Base-by-base conservation (phyloP, 2,113 vertebrate genomes). In the Phrynosoma platyrhinos region DNA sequence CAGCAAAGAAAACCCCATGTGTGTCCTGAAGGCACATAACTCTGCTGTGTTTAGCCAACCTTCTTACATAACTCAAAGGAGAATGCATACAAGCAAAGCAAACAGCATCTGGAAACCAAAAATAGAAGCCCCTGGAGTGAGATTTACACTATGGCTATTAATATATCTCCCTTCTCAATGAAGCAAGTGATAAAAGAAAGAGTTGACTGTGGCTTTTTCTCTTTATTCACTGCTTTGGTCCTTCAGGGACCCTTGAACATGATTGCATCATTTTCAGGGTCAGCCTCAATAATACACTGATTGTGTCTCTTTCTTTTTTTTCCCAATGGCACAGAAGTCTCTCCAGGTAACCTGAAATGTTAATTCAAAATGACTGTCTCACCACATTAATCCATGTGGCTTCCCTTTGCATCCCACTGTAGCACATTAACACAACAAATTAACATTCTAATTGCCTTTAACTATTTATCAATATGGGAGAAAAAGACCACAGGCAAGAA, bases 401-500 rank as follows among this genome's bases (percentile, higher is more conserved):
- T 91, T 91, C 89, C 68, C 79, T 91, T 32, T 91, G 85, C 94
- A 94, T 93, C 93, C 95, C 88, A 96, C 97, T 94, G 96, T 0
- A 93, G 91, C 90, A 87, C 91, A 96, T 97, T 95, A 96, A 79
- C 13, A 72, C 90, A 87, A 89, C 97, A 98, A 98, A 99, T 99
- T 99, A 99, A 98, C 98, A 98, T 98, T 89, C 93, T 98, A 99
- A 99, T 99, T 98, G 98, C 97, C 95, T 98, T 98, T 97, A 96
- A 96, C 95, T 95, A 95, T 96, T 96, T 96, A 94, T 96, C 96
- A 92, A 91, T 89, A 93, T 94, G 96, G 90, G 88, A 91, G n/a
- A 27, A 62, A 76, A 62, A 69, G 9, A 0, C 0, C 0, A 71
- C 12, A 1, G 91, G 91, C 91, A 91, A 94, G 94, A 96, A 2